These are phyloP conservation scores for Procambarus clarkii DNA, from an alignment of 1,140 invertebrate species.

Conservation along the genomic window DNA sequence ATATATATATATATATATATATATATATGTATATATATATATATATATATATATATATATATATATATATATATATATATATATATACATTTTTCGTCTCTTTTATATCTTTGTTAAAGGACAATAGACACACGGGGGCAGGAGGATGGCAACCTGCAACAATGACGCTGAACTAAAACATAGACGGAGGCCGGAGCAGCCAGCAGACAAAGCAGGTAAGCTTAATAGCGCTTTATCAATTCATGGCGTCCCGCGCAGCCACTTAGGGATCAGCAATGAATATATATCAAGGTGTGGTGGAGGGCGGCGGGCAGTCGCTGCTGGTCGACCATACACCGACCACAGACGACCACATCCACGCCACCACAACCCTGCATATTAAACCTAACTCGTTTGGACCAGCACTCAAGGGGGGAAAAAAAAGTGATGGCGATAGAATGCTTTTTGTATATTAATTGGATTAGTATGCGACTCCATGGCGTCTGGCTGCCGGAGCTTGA, in stretches of 20 bases:
- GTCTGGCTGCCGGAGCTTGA: slow-evolving; percentile 27
- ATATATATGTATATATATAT: no score
- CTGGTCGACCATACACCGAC: background rate
- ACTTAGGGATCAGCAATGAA: slow-evolving; percentile 26
- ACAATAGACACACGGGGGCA: no score
- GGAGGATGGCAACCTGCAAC: no score
- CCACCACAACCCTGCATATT: slow-evolving; percentile 37
- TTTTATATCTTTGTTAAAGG: no score
- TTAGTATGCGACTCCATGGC: slow-evolving; percentile 38
- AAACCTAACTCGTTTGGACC: background rate
- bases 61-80: no score
- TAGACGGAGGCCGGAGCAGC: no score
- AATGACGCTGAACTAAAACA: no score
- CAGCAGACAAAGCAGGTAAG: slow-evolving; percentile 14
- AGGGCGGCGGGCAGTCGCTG: background rate
- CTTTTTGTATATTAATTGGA: slow-evolving; percentile 41
- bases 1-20: no score
- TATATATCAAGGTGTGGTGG: slow-evolving; percentile 26
- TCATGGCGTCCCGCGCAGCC: slow-evolving; percentile 17
- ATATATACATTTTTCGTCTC: no score
- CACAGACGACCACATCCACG: background rate
- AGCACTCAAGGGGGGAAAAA: background rate
- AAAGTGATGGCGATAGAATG: background rate
- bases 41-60: no score
- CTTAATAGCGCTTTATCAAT: slow-evolving; percentile 27